A percentile compares a stretch with the other conserved stretches of the same genome.
Evolutionary conservation across 2,113 vertebrate species (phyloP).

Genomic region (Genyomyrus donnyi): DNA sequence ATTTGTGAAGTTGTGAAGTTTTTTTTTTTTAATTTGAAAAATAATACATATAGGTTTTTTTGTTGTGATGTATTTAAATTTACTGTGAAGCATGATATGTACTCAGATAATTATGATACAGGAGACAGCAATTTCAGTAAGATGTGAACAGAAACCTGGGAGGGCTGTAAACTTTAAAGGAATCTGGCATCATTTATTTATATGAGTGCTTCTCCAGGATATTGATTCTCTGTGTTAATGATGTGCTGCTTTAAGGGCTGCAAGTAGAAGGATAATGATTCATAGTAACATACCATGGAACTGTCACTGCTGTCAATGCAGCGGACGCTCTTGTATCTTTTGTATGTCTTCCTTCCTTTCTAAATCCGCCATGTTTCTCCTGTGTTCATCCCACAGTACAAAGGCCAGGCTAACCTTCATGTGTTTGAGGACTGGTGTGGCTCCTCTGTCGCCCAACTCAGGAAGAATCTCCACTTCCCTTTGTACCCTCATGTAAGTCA

Average conservation of each 20-base stretch:
- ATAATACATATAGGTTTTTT: background rate
- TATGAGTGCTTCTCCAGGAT: background rate
- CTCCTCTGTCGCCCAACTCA: constrained; percentile 76
- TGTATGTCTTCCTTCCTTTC: background rate
- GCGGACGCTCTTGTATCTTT: background rate
- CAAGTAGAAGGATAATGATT: background rate
- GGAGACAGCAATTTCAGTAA: background rate
- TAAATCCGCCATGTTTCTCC: background rate
- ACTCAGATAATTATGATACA: background rate
- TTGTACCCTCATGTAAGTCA: constrained; percentile 91
- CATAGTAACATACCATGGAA: background rate
- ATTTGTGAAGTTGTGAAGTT: background rate
- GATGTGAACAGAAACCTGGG: background rate
- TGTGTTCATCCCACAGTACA: constrained; percentile 62
- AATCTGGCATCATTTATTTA: background rate
- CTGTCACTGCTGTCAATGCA: background rate
- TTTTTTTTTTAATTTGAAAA: background rate
- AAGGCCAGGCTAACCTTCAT: constrained; percentile 88
- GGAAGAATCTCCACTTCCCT: constrained; percentile 91
- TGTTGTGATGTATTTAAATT: background rate
- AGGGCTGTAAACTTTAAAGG: background rate
- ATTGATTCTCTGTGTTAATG: background rate
- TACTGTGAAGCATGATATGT: background rate
- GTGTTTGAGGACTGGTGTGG: constrained; percentile 99
- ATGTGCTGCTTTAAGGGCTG: background rate